These are phyloP conservation scores for Onychostruthus taczanowskii DNA, from an alignment of 2,113 vertebrate genomes.

Conservation along the genomic window DNA sequence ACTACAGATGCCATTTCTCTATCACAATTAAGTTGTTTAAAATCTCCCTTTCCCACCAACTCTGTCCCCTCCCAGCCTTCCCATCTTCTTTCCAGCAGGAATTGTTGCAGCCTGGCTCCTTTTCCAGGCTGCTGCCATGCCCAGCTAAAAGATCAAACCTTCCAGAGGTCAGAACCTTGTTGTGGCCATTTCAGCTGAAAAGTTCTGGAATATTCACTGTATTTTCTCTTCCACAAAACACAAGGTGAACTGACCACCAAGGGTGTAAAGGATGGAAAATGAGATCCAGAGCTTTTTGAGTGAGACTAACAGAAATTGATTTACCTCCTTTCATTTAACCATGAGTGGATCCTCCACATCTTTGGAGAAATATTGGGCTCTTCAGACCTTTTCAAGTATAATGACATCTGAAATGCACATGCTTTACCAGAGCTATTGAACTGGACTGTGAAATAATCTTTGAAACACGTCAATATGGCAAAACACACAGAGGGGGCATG, in stretches of 20 bases:
- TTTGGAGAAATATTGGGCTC: slow-evolving; percentile 33
- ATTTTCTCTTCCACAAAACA: neutral
- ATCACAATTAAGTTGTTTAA: slow-evolving; percentile 56
- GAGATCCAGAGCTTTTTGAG: neutral
- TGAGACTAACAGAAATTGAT: slow-evolving; percentile 3
- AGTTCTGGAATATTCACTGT: neutral
- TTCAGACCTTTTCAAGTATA: slow-evolving; percentile 47
- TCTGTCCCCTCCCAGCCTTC: neutral
- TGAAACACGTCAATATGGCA: slow-evolving; percentile 38
- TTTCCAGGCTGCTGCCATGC: neutral
- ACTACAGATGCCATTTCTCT: slow-evolving; percentile 63
- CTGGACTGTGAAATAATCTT: slow-evolving; percentile 1
- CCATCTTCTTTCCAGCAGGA: neutral
- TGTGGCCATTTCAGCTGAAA: neutral
- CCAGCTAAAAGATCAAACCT: neutral
- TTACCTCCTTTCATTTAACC: slow-evolving; percentile 10
- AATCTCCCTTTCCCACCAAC: slow-evolving; percentile 24
- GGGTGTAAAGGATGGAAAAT: neutral
- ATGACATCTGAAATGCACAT: slow-evolving; percentile 22
- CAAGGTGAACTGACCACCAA: neutral
- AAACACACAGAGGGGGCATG: slow-evolving; percentile 40
- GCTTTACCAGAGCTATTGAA: slow-evolving; percentile 17
- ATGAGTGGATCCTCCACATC: neutral
- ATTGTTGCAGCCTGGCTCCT: neutral
- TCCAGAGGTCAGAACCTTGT: neutral